Base-by-base conservation (phyloP, 1,140 invertebrate genomes). In the Schlechtendalia chinensis region DNA sequence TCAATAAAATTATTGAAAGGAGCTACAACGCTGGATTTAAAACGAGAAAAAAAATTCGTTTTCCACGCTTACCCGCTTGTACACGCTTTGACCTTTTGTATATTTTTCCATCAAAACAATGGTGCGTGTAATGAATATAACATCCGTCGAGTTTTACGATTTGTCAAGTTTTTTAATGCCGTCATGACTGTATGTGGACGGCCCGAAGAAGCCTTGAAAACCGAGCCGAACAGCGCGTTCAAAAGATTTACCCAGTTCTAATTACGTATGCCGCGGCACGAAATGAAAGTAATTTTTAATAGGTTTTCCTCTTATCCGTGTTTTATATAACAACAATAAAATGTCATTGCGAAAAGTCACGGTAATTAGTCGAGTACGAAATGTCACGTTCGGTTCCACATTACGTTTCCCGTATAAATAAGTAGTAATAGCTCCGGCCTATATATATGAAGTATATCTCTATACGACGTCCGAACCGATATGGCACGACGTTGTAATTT, bases 231-330 rank as follows among this genome's bases (percentile, higher is more conserved):
- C 6, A 16, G 67, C 5, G n/a, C 65, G 22, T 69, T 69, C 22
- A 50, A 69, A 69, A 50, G 8, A 17, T 12, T 10, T 72, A 27
- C 50, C 17, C 69, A 54, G 69, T 72, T 63, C 24, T 79, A 79
- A 79, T 79, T 79, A 63, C 75, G 54, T 79, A 79, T 79, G 32
- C 75, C 17, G 58, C 58, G 75, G 75, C 75, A 79, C 75, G 75
- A 79, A 79, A 79, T 79, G 75, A 79, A 79, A 79, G 75, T 79
- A 79, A 79, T 79, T 63, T 79, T 79, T 79, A 63, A 79, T 79
- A 63, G 75, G 27, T 79, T 79, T 79, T 61, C 75, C 58, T 79
- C 75, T 79, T 79, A 79, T 63, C 75, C 58, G 56, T 79, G 39
- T 63, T 61, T 63, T 79, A 79, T 79, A 77, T 77, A 59, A 27